A percentile compares a stretch with the other conserved stretches of the same genome.
phyloP scores from a whole-genome alignment of 2,888 invertebrate species.

The Chrysomela aeneicollis region DNA sequence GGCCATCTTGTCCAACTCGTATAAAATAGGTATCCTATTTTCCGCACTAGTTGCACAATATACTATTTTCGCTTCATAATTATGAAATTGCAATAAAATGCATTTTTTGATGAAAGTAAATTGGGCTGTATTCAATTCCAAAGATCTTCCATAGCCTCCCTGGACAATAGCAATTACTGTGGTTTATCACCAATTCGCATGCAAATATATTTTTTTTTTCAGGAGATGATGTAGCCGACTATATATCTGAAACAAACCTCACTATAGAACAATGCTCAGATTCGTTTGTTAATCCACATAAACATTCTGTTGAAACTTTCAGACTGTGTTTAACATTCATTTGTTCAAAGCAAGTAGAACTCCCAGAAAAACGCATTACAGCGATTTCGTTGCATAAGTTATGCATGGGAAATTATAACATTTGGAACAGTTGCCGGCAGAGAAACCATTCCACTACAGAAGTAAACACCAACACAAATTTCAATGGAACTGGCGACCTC shows the following conservation, averaged over 20 bases:
- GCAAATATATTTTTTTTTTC: no score
- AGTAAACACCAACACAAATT: slow-evolving; percentile 36
- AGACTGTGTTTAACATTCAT: slow-evolving; percentile 1
- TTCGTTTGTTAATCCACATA: not conserved
- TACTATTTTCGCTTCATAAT: no score
- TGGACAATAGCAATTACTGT: no score
- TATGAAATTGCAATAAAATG: no score
- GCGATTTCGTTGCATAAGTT: slow-evolving; percentile 23
- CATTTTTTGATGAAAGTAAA: no score
- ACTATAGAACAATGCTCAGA: not conserved
- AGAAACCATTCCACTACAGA: slow-evolving; percentile 25
- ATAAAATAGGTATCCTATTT: no score
- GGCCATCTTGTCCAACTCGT: no score
- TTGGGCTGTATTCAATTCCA: no score
- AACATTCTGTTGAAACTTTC: not conserved
- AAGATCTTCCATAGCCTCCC: no score
- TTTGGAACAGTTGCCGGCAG: slow-evolving; percentile 25
- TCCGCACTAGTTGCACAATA: no score
- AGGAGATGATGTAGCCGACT: no score
- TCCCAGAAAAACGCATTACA: not conserved
- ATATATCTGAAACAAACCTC: not conserved
- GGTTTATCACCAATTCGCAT: no score
- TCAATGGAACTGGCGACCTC: slow-evolving; percentile 9
- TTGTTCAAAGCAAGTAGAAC: not conserved
- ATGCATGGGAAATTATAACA: slow-evolving; percentile 29